Conservation (phyloP, 2,797 vertebrate genomes). For the Parauchenoglanis ngamensis region DNA sequence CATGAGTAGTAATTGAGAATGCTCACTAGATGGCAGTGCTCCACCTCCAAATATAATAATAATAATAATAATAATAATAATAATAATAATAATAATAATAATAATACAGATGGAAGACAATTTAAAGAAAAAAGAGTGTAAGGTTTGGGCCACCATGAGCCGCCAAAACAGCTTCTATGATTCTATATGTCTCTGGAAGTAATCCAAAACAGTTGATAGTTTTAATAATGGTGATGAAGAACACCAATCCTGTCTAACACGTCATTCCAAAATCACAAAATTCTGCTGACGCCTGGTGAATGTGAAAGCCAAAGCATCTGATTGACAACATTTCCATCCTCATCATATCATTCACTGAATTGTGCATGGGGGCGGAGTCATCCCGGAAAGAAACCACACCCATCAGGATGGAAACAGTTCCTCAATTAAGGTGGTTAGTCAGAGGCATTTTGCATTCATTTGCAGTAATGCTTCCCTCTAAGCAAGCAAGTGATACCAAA, state of each 20-base stretch:
- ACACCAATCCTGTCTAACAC: neutral
- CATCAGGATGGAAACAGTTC: neutral
- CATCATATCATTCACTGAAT: neutral
- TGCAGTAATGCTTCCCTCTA: neutral
- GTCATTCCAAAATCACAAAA: neutral
- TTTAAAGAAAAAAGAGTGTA: neutral
- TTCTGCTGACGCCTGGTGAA: neutral
- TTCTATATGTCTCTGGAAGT: neutral
- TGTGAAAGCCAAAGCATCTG: neutral
- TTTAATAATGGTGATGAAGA: neutral
- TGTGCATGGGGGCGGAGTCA: neutral
- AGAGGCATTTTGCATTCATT: neutral
- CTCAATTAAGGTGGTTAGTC: neutral
- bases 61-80: too few relatives aligned
- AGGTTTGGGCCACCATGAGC: neutral
- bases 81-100: too few relatives aligned
- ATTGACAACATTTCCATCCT: neutral
- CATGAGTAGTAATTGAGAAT: conserved; percentile 5
- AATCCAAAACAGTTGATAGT: neutral
- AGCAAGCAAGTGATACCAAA: neutral
- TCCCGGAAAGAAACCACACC: too few relatives aligned
- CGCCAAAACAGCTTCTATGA: neutral
- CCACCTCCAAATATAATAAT: neutral
- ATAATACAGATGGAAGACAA: neutral
- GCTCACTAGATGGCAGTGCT: conserved; percentile 49